Evolutionary conservation across 2,797 vertebrate species (phyloP).

Genomic region (Helarctos malayanus): DNA sequence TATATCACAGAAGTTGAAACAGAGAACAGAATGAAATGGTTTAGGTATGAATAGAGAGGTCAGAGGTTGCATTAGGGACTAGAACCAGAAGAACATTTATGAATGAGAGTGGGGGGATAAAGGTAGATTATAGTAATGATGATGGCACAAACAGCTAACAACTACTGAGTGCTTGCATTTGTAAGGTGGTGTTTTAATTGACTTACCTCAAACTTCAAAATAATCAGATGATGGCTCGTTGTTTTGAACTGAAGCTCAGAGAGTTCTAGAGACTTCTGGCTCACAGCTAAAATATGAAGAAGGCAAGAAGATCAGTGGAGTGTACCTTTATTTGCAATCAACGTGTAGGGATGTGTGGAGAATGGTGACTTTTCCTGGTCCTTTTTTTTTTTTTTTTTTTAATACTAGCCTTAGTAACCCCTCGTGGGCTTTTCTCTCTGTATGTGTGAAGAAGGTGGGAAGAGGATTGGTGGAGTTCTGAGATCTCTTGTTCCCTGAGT

Average conservation of each 20-base stretch:
- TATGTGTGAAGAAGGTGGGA: rapidly evolving
- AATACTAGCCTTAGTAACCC: background rate
- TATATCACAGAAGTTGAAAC: background rate
- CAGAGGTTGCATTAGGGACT: background rate
- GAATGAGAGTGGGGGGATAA: background rate
- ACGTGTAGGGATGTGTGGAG: background rate
- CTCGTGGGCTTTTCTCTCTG: background rate
- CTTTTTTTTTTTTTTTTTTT: background rate
- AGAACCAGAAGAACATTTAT: background rate
- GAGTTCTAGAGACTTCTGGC: background rate
- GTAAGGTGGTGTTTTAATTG: background rate
- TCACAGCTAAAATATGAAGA: background rate
- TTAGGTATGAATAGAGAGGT: background rate
- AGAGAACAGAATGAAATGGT: background rate
- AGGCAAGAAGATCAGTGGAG: background rate
- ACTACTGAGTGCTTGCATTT: background rate
- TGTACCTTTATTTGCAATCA: background rate
- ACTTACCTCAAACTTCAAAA: background rate
- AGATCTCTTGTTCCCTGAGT: background rate
- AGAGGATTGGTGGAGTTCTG: background rate
- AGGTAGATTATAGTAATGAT: background rate
- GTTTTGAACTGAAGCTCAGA: background rate
- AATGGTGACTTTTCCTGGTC: background rate
- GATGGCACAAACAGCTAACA: background rate
- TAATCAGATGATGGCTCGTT: background rate